These are phyloP conservation scores for Eupristina koningsbergeri DNA, from an alignment of 1,140 invertebrate genomes.

Conservation along the genomic window DNA sequence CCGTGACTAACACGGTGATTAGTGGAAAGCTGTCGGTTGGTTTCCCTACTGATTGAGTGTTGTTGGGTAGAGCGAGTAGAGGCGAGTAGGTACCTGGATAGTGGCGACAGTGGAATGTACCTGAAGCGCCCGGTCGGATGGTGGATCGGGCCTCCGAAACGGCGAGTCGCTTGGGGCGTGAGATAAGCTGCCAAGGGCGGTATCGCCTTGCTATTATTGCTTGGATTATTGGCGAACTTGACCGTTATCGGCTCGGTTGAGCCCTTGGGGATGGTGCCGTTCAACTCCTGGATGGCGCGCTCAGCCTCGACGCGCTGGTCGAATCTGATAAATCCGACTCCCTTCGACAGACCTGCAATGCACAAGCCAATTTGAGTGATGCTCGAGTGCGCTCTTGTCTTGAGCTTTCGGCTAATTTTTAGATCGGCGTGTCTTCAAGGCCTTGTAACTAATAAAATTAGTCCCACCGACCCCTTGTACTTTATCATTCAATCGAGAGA, in stretches of 20 bases:
- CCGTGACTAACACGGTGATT: background rate
- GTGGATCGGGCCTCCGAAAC: slow-evolving; percentile 94
- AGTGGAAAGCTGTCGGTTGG: background rate
- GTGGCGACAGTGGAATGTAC: slow-evolving; percentile 83
- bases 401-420: background rate
- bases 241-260: slow-evolving; percentile 98
- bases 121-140: slow-evolving; percentile 93
- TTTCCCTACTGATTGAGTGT: slow-evolving; percentile 59
- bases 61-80: slow-evolving; percentile 74
- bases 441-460: background rate
- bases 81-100: slow-evolving; percentile 78
- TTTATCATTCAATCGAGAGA: background rate
- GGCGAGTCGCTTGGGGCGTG: slow-evolving; percentile 83
- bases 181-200: slow-evolving; percentile 94
- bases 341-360: slow-evolving; percentile 92
- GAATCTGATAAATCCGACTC: slow-evolving; percentile 99
- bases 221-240: slow-evolving; percentile 99
- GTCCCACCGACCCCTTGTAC: background rate
- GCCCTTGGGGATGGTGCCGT: slow-evolving; percentile 96
- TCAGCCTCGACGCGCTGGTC: slow-evolving; percentile 98
- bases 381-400: too few relatives aligned
- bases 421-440: background rate
- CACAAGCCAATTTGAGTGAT: background rate
- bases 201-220: slow-evolving; percentile 92
- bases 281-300: slow-evolving; percentile 96